phyloP scores from a whole-genome alignment of 1,140 invertebrate genomes.

The Pseudomyrmex sp. region DNA sequence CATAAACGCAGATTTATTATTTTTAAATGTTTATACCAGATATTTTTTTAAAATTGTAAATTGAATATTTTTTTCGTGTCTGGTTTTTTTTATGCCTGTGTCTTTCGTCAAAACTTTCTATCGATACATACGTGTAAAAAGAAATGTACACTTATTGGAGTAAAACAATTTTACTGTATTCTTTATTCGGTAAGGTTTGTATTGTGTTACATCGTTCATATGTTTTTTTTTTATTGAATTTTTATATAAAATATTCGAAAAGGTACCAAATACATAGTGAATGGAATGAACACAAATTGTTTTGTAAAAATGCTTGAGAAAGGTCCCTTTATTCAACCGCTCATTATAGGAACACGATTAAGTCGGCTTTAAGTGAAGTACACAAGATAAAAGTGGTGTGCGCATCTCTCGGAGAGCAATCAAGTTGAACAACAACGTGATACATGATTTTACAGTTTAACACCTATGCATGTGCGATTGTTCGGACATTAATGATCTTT shows the following conservation, averaged over 20 bases:
- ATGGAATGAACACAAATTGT: constrained; percentile 78
- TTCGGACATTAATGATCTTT: constrained; percentile 17
- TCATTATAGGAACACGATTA: constrained; percentile 64
- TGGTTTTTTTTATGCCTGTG: neutral
- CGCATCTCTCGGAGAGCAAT: constrained; percentile 30
- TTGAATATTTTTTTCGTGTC: constrained; percentile 2
- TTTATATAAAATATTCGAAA: constrained; percentile 75
- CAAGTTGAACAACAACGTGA: constrained; percentile 47
- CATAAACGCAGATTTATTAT: constrained; percentile 1
- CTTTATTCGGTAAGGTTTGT: constrained; percentile 52
- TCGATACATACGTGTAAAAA: constrained; percentile 6
- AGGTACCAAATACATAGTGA: constrained; percentile 74
- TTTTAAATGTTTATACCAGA: neutral
- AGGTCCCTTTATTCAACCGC: constrained; percentile 78
- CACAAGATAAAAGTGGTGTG: constrained; percentile 45
- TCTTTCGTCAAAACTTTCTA: neutral
- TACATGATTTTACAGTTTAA: constrained; percentile 40
- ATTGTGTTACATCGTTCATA: constrained; percentile 59
- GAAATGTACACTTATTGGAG: constrained; percentile 41
- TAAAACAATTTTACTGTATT: constrained; percentile 68
- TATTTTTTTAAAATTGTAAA: no score
- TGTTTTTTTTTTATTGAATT: constrained; percentile 63
- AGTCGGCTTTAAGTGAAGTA: constrained; percentile 35
- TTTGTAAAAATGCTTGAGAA: constrained; percentile 69
- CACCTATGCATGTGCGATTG: constrained; percentile 44